phyloP scores from a whole-genome alignment of 2,888 invertebrate genomes.

The Leucophenga maculata region DNA sequence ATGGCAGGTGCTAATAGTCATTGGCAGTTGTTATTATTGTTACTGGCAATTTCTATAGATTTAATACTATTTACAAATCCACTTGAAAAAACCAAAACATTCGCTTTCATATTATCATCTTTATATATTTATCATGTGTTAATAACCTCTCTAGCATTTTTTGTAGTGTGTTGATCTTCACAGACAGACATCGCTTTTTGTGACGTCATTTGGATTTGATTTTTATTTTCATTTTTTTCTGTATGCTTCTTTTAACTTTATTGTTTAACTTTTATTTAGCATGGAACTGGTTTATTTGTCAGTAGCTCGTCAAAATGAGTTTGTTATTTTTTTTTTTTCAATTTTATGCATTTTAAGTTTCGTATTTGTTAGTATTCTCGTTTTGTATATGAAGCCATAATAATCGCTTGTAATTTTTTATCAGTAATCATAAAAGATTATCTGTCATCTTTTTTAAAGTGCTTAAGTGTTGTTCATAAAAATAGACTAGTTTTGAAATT shows the following conservation, averaged over 20 bases:
- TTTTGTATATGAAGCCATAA: neutral
- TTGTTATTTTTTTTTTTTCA: no score
- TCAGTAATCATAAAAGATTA: neutral
- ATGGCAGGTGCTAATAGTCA: no score
- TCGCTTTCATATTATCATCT: neutral
- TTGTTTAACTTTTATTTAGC: neutral
- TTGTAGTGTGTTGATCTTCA: neutral
- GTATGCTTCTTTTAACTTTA: neutral
- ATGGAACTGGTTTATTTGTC: conserved; percentile 2
- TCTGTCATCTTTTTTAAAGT: neutral
- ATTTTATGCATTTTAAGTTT: conserved; percentile 1
- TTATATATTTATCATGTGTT: neutral
- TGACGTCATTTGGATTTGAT: neutral
- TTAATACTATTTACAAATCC: neutral
- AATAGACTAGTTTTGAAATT: neutral
- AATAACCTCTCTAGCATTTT: neutral
- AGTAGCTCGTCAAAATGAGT: neutral
- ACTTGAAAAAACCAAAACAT: neutral
- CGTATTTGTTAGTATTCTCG: neutral
- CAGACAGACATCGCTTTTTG: neutral
- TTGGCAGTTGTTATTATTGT: no score
- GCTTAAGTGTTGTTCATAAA: neutral
- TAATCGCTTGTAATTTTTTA: neutral
- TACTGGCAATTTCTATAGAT: no score
- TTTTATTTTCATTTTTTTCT: neutral